Base-by-base conservation (phyloP, 1,140 invertebrate genomes). In the Macrobrachium rosenbergii region DNA sequence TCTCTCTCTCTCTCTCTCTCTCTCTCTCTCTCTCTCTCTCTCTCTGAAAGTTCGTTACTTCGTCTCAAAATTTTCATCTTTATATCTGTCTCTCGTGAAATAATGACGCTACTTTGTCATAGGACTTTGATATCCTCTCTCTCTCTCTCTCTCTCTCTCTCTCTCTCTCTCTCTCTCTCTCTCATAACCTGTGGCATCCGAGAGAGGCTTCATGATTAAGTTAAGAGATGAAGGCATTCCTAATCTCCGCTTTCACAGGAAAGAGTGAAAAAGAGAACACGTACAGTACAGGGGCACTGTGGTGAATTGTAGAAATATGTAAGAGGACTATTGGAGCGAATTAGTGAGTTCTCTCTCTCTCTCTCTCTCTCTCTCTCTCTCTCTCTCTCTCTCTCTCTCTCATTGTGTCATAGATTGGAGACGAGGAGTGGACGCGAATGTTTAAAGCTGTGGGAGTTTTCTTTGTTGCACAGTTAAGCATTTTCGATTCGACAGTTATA, bases 301-400 rank as follows among this genome's bases (percentile, higher is more conserved):
- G 45, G 45, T 52, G 45, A 52, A 52, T 52, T 52, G 10, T 52
- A 52, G 45, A 52, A 52, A 52, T 52, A 52, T 52, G 45, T 52
- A 5, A 69, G 67, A n/a, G n/a, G n/a, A 69, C 11, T 12, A 37
- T 11, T 21, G 37, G 19, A 69, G 67, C 21, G 67, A 69, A 37
- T 23, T 11, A 69, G 19, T 23, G 67, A 69, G 19, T n/a, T n/a
- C n/a, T n/a, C n/a, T n/a, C n/a, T n/a, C n/a, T n/a, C n/a, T n/a
- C n/a, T n/a, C n/a, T n/a, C 63, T 64, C 21, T 64, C 63, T 64
- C 63, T 72, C 69, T 72, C 69, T 72, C 69, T 72, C 69, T 72
- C 69, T 72, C 69, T 72, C 69, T 72, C 63, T 64, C 63, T 64
- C 63, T 64, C 63, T 64, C 63, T 64, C 63, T 75, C 21, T 75